phyloP scores from a whole-genome alignment of 2,888 invertebrate genomes.

The Cistogaster globosa region DNA sequence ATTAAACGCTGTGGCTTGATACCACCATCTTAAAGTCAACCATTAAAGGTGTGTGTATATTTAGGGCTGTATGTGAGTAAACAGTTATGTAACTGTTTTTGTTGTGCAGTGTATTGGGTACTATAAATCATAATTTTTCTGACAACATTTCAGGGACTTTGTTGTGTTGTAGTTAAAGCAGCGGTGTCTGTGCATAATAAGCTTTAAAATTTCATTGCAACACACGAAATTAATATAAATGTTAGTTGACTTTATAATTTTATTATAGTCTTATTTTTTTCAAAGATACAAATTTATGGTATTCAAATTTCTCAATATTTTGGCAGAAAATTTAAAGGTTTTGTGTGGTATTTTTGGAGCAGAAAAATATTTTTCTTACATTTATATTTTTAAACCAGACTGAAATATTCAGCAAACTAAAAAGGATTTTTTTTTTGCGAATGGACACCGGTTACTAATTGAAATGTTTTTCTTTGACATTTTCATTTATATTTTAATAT shows the following conservation, averaged over 20 bases:
- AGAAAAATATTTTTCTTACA: too few relatives aligned
- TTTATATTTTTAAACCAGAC: too few relatives aligned
- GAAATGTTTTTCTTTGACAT: too few relatives aligned
- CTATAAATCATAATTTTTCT: slow-evolving; percentile 70
- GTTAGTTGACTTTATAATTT: slow-evolving; percentile 35
- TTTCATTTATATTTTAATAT: too few relatives aligned
- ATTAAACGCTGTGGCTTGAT: not conserved
- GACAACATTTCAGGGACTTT: slow-evolving; percentile 69
- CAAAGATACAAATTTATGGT: not conserved
- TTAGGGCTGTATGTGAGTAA: not conserved
- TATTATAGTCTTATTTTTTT: not conserved
- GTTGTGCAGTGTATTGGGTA: slow-evolving; percentile 56
- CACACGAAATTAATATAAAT: slow-evolving; percentile 70
- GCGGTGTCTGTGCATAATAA: slow-evolving; percentile 71
- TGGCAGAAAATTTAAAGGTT: not conserved
- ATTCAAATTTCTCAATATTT: not conserved
- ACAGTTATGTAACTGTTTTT: slow-evolving; percentile 11
- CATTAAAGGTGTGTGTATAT: slow-evolving; percentile 16
- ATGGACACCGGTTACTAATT: too few relatives aligned
- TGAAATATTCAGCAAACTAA: too few relatives aligned
- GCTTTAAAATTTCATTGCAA: slow-evolving; percentile 70
- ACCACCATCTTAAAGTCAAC: not conserved
- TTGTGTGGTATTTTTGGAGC: not conserved
- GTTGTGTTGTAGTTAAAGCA: slow-evolving; percentile 47
- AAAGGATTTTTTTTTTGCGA: too few relatives aligned